Percentiles rank a stretch among this genome's conserved stretches.
Evolutionary conservation across 2,797 vertebrate species (phyloP).

Genomic region (Botia almorhae): DNA sequence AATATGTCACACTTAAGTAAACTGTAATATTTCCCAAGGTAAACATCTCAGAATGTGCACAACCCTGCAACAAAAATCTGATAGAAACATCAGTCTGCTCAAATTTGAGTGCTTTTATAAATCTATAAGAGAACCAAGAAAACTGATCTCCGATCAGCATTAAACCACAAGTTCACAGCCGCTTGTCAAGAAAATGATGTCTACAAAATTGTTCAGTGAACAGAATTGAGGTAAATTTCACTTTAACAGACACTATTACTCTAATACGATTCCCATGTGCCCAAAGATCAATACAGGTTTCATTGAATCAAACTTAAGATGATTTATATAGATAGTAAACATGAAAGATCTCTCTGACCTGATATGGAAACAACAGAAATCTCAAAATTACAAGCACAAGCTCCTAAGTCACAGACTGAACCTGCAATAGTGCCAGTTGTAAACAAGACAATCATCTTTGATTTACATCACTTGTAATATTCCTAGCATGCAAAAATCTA

Average conservation of each 20-base stretch:
- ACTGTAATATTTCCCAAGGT: background rate
- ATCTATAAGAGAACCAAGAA: background rate
- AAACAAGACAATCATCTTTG: conserved; percentile 62
- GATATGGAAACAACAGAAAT: conserved; percentile 29
- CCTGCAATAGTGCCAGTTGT: conserved; percentile 9
- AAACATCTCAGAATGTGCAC: background rate
- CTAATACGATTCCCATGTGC: no score
- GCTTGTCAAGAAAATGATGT: background rate
- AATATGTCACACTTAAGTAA: background rate
- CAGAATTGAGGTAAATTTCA: background rate
- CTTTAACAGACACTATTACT: background rate
- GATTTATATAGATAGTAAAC: conserved; percentile 31
- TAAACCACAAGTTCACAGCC: background rate
- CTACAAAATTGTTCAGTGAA: conserved; percentile 5
- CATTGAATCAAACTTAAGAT: conserved; percentile 20
- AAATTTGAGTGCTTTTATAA: background rate
- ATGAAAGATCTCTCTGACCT: conserved; percentile 40
- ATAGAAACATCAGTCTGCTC: background rate
- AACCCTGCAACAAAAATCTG: background rate
- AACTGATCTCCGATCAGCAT: background rate
- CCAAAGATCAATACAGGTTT: conserved; percentile 29
- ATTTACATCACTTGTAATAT: conserved; percentile 70
- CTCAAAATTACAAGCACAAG: conserved; percentile 25
- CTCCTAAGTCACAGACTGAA: conserved; percentile 7
- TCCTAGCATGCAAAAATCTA: conserved; percentile 57